Conservation (phyloP, 2,797 vertebrate genomes). For the Hafferia zeledoni region DNA sequence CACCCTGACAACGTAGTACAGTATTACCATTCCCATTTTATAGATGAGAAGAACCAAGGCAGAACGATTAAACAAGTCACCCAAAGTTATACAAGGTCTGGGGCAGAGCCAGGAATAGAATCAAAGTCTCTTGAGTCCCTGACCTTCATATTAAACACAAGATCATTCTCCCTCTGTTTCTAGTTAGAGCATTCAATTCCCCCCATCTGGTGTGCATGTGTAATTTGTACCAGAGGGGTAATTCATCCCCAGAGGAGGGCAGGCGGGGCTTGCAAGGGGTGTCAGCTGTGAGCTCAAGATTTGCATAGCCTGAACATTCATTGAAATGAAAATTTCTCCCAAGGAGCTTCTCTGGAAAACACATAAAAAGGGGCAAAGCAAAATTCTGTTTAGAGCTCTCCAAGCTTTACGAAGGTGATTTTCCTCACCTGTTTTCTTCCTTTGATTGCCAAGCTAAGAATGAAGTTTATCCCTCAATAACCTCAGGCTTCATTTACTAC, state of each 20-base stretch:
- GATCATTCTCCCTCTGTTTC: conserved; percentile 63
- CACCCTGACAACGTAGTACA: background rate
- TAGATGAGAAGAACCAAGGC: conserved; percentile 58
- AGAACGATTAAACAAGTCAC: conserved; percentile 65
- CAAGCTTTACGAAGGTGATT: background rate
- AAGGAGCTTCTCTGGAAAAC: conserved; percentile 28
- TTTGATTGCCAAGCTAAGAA: background rate
- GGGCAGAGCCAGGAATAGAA: conserved; percentile 63
- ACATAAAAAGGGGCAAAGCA: background rate
- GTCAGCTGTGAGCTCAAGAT: conserved; percentile 53
- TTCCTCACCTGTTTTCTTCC: background rate
- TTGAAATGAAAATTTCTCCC: conserved; percentile 19
- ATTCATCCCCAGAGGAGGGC: conserved; percentile 60
- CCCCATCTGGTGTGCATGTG: conserved; percentile 65
- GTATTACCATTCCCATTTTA: conserved; percentile 57
- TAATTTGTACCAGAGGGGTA: conserved; percentile 64
- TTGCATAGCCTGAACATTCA: conserved; percentile 47
- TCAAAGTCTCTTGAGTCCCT: conserved; percentile 58
- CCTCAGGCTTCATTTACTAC: background rate
- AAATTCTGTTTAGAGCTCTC: background rate
- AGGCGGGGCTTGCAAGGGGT: conserved; percentile 28
- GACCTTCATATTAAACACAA: conserved; percentile 69
- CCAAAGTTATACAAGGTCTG: conserved; percentile 70
- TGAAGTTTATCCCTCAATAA: background rate
- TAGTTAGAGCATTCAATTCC: conserved; percentile 51